These are phyloP conservation scores for Steatocranus sp. DNA, from an alignment of 2,797 vertebrate species.

Conservation along the genomic window DNA sequence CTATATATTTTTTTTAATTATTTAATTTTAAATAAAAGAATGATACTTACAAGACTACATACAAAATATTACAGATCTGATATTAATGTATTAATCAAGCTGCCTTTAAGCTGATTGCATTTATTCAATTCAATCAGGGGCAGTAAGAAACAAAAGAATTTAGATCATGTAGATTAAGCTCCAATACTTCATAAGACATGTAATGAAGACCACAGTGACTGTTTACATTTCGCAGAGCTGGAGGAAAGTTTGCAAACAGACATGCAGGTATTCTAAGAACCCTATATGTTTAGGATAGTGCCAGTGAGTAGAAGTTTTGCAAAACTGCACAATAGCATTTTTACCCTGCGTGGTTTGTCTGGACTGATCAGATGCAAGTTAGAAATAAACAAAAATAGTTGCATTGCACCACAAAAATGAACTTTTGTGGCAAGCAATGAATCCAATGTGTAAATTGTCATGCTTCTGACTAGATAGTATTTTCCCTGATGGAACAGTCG, in stretches of 20 bases:
- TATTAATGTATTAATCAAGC: neutral
- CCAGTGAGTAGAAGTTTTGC: neutral
- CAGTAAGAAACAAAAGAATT: neutral
- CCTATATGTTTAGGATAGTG: neutral
- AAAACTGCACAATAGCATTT: neutral
- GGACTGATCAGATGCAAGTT: neutral
- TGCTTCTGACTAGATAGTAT: neutral
- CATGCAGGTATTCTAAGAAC: conserved; percentile 4
- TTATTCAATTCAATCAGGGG: neutral
- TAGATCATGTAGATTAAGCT: neutral
- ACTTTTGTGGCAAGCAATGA: neutral
- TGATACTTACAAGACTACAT: neutral
- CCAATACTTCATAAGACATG: neutral
- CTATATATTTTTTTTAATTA: neutral
- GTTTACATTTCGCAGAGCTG: conserved; percentile 6
- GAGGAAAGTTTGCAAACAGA: neutral
- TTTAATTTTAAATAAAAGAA: neutral
- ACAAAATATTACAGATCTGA: neutral
- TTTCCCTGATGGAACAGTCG: neutral
- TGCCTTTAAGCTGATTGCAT: neutral
- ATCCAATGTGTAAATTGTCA: neutral
- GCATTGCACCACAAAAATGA: neutral
- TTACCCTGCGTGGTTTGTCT: neutral
- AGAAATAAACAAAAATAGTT: neutral
- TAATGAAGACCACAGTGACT: neutral